These are phyloP conservation scores for Fringilla coelebs DNA, from an alignment of 2,797 vertebrate species.

Conservation along the genomic window DNA sequence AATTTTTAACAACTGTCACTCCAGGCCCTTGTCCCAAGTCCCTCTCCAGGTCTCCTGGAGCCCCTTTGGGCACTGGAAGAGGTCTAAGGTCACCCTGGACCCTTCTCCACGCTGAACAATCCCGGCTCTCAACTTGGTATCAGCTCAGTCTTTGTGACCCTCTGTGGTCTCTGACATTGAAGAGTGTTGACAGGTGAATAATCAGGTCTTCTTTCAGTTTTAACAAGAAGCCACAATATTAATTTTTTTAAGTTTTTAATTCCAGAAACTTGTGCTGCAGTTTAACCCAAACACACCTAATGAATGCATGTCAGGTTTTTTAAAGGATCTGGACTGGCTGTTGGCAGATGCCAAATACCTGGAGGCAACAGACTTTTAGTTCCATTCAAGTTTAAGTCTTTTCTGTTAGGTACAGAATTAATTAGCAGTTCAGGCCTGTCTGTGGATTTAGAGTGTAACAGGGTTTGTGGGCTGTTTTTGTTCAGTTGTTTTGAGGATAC, in stretches of 20 bases:
- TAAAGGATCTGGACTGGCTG: conserved; percentile 76
- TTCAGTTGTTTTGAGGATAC: neutral
- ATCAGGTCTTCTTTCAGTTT: neutral
- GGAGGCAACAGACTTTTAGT: conserved; percentile 85
- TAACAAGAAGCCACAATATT: neutral
- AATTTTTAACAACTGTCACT: neutral
- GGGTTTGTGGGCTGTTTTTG: neutral
- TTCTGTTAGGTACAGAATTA: conserved; percentile 68
- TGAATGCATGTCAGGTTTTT: conserved; percentile 57
- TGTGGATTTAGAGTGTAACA: conserved; percentile 80
- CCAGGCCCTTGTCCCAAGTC: neutral
- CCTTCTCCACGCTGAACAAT: neutral
- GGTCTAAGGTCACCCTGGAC: neutral
- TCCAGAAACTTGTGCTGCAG: conserved; percentile 45
- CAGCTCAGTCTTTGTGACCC: neutral
- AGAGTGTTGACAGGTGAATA: neutral
- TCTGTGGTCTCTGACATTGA: neutral
- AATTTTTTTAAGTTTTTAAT: neutral
- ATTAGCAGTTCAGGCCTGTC: conserved; percentile 66
- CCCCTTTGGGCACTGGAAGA: neutral
- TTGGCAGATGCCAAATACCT: conserved; percentile 79
- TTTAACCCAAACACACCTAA: conserved; percentile 52
- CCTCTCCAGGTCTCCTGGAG: neutral
- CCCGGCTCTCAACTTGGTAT: neutral
- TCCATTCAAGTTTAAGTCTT: conserved; percentile 70